Evolutionary conservation across 2,797 vertebrate genomes (phyloP), one percentile per base, ranked within the genome.

Genomic region (Coregonus sp.): DNA sequence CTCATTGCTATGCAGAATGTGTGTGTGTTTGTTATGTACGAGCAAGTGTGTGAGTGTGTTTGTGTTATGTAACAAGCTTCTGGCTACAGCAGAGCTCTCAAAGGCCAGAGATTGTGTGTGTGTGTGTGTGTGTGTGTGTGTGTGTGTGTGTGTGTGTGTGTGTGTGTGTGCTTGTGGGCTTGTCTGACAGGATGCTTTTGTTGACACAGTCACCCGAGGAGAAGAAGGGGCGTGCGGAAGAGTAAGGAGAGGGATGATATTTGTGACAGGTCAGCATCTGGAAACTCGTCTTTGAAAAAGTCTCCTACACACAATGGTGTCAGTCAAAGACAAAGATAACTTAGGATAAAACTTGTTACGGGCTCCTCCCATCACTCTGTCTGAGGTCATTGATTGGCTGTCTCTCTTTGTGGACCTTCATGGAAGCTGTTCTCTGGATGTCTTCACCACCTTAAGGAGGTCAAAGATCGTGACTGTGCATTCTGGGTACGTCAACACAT

Each of bases 401-500:
- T 51, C 74, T 29, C 25, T 71, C 12, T 52, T 72, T 31, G 37
- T 29, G 7, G 15, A 67, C 96, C 97, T 94, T 95, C 94, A 0
- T 76, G 85, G 86, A 97, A 96, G 81, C 79, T 0, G 90, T 54
- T 93, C 86, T 82, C 85, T 92, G 0, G 94, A 94, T 40, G 82
- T 82, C 35, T 72, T 82, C 3, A 95, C 92, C n/a, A 97, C 96
- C 76, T 94, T 93, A 0, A 95, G 95, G 78, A 96, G 89, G 88
- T 98, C 97, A 68, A 96, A 96, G 77, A 98, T 92, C 3, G 90
- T 95, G 77, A 98, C 93, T 0, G 54, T 89, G 75, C 94, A 95
- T 31, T 90, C 85, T 0, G 96, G 95, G 88, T 97, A 97, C 56
- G 91, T 84, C 12, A 93, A 90, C 47, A 92, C 89, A 82, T 91